Conservation (phyloP, 2,113 vertebrate species). For the Ranitomeya imitator region DNA sequence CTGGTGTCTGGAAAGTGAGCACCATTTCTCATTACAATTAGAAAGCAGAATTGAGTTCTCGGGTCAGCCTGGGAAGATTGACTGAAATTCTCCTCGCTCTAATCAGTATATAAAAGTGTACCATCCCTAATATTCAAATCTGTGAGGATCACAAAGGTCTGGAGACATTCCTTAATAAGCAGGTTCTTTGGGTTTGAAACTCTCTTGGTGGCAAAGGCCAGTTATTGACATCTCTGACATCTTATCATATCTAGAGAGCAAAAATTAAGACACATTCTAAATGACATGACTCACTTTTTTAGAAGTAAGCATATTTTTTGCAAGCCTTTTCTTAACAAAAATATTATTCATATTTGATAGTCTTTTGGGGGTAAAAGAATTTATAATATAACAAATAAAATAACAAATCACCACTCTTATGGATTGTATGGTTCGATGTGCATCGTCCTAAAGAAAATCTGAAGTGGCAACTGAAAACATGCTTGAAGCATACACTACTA, state of each 20-base stretch:
- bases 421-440: too few species aligned
- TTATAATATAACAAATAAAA: not conserved
- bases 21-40: constrained; percentile 45
- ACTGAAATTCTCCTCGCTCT: constrained; percentile 40
- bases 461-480: too few species aligned
- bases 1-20: not conserved
- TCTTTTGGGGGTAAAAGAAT: not conserved
- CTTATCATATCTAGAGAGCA: not conserved
- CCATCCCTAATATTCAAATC: constrained; percentile 45
- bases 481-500: too few species aligned
- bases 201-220: constrained; percentile 8
- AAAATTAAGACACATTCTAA: not conserved
- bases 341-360: not conserved
- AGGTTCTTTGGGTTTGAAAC: not conserved
- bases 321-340: not conserved
- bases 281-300: not conserved
- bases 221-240: not conserved
- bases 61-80: constrained; percentile 31
- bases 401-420: too few species aligned
- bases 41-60: constrained; percentile 48
- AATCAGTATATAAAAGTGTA: constrained; percentile 38
- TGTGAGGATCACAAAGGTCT: constrained; percentile 21
- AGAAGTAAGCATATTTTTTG: not conserved
- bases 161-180: constrained; percentile 2
- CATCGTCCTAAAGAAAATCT: too few species aligned